phyloP scores from a whole-genome alignment of 2,888 invertebrate species.

The Clusia tigrina region DNA sequence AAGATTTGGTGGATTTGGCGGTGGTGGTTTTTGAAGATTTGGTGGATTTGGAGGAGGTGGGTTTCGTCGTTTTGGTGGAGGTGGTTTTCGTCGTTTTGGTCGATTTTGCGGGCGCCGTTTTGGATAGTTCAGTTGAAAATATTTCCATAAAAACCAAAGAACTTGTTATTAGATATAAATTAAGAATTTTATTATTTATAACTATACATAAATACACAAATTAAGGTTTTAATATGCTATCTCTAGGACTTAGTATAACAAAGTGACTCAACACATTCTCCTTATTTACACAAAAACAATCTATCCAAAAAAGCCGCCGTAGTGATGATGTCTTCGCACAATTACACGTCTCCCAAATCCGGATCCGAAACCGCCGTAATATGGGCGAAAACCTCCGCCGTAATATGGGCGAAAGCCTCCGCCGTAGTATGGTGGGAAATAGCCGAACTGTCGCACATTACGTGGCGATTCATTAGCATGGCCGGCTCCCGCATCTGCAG shows the following conservation, averaged over 20 bases:
- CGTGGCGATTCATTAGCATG: conserved; percentile 24
- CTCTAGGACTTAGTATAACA: neutral
- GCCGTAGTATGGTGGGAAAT: conserved; percentile 13
- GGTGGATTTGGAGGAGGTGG: neutral
- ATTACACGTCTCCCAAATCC: neutral
- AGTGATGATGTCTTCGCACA: neutral
- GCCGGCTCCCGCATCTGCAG: conserved; percentile 34
- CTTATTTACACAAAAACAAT: neutral
- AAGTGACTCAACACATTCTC: neutral
- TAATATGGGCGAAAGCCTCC: conserved; percentile 14
- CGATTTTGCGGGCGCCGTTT: too few species aligned
- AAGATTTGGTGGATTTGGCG: neutral
- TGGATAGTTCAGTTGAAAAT: too few species aligned
- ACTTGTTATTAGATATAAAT: too few species aligned
- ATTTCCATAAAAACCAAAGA: too few species aligned
- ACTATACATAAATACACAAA: neutral
- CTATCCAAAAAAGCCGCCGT: neutral
- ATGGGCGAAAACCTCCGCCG: neutral
- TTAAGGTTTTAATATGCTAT: neutral
- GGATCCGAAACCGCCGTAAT: neutral
- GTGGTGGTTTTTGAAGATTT: neutral
- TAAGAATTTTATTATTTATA: too few species aligned
- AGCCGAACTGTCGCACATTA: conserved; percentile 34
- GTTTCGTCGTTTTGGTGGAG: neutral
- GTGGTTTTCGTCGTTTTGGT: neutral